These are phyloP conservation scores for Bombyx mori DNA, from an alignment of 1,140 invertebrate genomes.

Conservation along the genomic window ASM3026992v2 NC_085124.1:9538501-9539000, in stretches of 20 bases:
- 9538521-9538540: too few relatives aligned
- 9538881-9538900: slow-evolving; percentile 38
- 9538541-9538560: too few relatives aligned
- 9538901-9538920: slow-evolving; percentile 37
- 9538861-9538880: slow-evolving; percentile 23
- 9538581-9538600: too few relatives aligned
- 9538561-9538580: too few relatives aligned
- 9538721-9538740: too few relatives aligned
- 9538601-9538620: too few relatives aligned
- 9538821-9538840: slow-evolving; percentile 46
- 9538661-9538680: too few relatives aligned
- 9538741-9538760: slow-evolving; percentile 4
- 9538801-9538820: slow-evolving; percentile 33
- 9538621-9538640: too few relatives aligned
- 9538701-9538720: too few relatives aligned
- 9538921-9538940: slow-evolving; percentile 61
- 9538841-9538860: slow-evolving; percentile 39
- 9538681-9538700: too few relatives aligned
- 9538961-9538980: slow-evolving; percentile 38
- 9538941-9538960: slow-evolving; percentile 53
- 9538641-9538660: too few relatives aligned
- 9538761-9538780: slow-evolving; percentile 14
- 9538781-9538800: slow-evolving; percentile 20
- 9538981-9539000: slow-evolving; percentile 27
- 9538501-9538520: too few relatives aligned